A percentile compares a stretch with the other conserved stretches of the same genome.
phyloP scores from a whole-genome alignment of 2,797 vertebrate genomes.

The Carduelis carduelis region DNA sequence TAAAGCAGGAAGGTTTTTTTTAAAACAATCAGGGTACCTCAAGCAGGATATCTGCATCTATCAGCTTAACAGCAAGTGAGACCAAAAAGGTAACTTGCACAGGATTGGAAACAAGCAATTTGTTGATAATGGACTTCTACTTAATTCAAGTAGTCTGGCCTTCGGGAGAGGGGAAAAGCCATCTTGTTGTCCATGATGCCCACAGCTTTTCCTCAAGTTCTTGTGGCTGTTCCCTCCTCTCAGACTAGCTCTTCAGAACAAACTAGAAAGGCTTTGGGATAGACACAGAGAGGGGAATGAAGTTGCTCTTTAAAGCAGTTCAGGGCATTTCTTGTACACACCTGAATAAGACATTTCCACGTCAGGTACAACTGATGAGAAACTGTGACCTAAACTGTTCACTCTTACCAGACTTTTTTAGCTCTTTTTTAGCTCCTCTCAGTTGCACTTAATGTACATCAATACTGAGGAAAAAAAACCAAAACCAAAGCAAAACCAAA shows the following conservation, averaged over 20 bases:
- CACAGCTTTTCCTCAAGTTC: background rate
- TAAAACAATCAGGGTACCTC: background rate
- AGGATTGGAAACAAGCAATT: background rate
- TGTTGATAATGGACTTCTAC: background rate
- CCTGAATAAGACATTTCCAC: background rate
- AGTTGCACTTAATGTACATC: background rate
- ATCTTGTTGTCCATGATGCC: background rate
- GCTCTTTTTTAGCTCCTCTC: background rate
- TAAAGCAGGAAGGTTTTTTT: background rate
- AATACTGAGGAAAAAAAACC: background rate
- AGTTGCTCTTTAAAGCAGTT: background rate
- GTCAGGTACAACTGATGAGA: background rate
- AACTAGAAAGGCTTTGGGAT: background rate
- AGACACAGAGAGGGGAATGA: background rate
- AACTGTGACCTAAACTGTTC: background rate
- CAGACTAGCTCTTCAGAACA: background rate
- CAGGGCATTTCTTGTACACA: background rate
- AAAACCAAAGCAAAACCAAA: background rate
- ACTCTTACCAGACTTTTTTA: background rate
- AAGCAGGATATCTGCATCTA: background rate
- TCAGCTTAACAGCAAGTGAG: background rate
- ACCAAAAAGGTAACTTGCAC: background rate
- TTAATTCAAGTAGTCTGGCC: background rate
- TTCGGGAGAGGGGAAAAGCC: background rate
- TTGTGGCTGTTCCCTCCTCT: background rate